Conservation (phyloP, 2,113 vertebrate genomes). For the Phocoena sinus region DNA sequence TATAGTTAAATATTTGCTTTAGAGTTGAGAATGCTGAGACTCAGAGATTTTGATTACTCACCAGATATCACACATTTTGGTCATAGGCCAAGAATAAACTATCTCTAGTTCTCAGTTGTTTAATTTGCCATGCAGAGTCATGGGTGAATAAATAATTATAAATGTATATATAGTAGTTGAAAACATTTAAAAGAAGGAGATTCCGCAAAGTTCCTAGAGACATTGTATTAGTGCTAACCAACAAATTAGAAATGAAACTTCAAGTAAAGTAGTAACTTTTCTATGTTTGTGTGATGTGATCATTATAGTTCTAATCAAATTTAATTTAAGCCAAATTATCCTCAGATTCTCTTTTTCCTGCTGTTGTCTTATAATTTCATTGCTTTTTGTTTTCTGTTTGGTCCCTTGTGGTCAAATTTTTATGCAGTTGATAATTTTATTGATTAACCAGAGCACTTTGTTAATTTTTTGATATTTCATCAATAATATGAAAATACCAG, state of each 20-base stretch:
- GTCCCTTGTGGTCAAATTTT: neutral
- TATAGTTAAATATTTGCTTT: neutral
- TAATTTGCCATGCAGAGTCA: neutral
- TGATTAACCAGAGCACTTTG: neutral
- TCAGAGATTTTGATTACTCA: neutral
- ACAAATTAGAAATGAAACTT: slow-evolving; percentile 6
- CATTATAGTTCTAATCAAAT: neutral
- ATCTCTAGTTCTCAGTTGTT: neutral
- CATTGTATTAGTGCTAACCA: neutral
- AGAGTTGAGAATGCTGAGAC: neutral
- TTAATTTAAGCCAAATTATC: neutral
- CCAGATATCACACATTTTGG: neutral
- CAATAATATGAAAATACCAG: slow-evolving; percentile 31
- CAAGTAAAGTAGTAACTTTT: neutral
- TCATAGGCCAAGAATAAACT: neutral
- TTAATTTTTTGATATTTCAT: slow-evolving; percentile 8
- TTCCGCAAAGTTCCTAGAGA: neutral
- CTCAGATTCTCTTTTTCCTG: neutral
- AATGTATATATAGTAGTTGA: neutral
- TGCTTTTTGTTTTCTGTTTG: neutral
- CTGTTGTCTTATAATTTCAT: neutral
- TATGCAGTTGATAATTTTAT: slow-evolving; percentile 22
- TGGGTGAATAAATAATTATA: neutral
- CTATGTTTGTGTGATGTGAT: neutral
- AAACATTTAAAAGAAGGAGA: neutral